These are phyloP conservation scores for Alca torda DNA, from an alignment of 2,797 vertebrate species.

Conservation along the genomic window DNA sequence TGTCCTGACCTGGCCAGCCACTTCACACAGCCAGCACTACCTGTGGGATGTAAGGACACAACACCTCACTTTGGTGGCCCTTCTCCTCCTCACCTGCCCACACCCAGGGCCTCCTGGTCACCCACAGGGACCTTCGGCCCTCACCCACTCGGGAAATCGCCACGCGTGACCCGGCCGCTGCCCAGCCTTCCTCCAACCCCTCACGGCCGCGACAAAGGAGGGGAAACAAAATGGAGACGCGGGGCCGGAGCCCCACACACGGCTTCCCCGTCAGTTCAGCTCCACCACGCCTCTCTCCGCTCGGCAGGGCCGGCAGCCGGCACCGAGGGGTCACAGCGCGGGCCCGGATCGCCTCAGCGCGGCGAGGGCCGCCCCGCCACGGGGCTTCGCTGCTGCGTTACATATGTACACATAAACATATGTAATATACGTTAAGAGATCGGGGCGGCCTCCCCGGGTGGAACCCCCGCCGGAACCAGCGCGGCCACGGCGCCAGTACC, in stretches of 20 bases:
- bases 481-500: constrained; percentile 55
- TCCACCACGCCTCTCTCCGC: background rate
- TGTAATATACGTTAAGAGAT: rapidly evolving
- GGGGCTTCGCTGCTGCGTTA: background rate
- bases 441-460: too few species aligned
- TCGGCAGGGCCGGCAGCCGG: background rate
- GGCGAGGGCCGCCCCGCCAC: background rate
- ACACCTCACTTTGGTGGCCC: rapidly evolving
- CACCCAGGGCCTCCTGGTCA: too few species aligned
- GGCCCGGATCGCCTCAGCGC: rapidly evolving
- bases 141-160: background rate
- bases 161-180: rapidly evolving
- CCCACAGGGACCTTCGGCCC: background rate
- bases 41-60: rapidly evolving
- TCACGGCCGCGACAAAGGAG: rapidly evolving
- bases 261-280: rapidly evolving
- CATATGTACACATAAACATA: rapidly evolving
- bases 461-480: too few species aligned
- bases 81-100: background rate
- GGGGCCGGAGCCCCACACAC: rapidly evolving
- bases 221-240: too few species aligned
- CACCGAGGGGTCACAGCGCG: rapidly evolving
- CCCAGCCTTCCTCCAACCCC: background rate
- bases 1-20: rapidly evolving
- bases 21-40: rapidly evolving